Percentiles rank a stretch among this genome's conserved stretches.
These are phyloP conservation scores for Budorcas taxicolor DNA, from an alignment of 2,113 vertebrate genomes.

Conservation along the genomic window DNA sequence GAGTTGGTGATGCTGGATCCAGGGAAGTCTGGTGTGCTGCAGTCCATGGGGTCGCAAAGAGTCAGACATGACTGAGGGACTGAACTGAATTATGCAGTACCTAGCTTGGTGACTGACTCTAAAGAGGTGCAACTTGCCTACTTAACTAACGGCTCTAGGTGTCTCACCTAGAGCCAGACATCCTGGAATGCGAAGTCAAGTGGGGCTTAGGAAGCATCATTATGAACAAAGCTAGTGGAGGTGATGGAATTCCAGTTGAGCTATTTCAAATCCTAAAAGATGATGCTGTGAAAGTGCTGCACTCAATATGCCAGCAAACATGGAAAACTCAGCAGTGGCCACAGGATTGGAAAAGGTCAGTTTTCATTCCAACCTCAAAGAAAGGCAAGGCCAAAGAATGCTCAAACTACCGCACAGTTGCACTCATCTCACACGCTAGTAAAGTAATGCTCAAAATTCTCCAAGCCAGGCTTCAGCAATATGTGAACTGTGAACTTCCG, in stretches of 20 bases:
- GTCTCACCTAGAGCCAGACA: background rate
- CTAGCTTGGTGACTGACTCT: background rate
- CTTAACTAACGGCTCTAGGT: background rate
- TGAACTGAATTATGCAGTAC: background rate
- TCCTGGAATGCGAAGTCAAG: background rate
- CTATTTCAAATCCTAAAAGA: background rate
- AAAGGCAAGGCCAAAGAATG: background rate
- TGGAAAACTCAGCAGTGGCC: background rate
- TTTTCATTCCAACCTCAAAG: background rate
- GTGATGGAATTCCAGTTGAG: background rate
- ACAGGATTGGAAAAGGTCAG: background rate
- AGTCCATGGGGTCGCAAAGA: background rate
- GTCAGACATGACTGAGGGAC: background rate
- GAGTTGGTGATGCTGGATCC: background rate
- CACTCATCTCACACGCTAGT: background rate
- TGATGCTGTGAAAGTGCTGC: background rate
- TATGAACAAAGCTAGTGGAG: background rate
- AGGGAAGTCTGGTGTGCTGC: background rate
- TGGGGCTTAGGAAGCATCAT: background rate
- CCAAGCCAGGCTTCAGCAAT: background rate
- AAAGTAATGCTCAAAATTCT: background rate
- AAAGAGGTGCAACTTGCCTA: background rate
- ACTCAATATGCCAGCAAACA: background rate
- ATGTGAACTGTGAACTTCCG: fast-evolving
- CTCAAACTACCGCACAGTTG: background rate